A percentile compares a stretch with the other conserved stretches of the same genome.
Conservation (phyloP, 2,797 vertebrate species). For the Pteronotus mesoamericanus region DNA sequence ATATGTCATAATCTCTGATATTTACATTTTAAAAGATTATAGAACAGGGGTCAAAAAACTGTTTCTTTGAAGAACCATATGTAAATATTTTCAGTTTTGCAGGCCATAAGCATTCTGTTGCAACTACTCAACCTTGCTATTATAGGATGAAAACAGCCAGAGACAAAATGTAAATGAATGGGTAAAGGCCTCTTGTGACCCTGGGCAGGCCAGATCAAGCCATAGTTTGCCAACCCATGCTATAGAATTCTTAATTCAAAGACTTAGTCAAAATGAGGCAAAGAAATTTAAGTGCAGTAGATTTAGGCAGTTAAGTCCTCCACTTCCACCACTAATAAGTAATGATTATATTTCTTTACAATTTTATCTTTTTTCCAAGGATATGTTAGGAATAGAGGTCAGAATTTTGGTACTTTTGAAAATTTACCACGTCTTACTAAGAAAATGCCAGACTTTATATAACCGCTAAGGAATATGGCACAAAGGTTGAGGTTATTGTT, state of each 20-base stretch:
- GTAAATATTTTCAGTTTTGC: neutral
- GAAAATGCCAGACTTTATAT: neutral
- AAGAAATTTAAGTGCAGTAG: neutral
- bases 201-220: neutral
- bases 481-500: neutral
- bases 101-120: neutral
- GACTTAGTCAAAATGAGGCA: neutral
- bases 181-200: neutral
- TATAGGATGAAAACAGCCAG: neutral
- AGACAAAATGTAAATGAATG: neutral
- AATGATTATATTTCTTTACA: neutral
- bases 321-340: neutral
- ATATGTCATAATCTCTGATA: neutral
- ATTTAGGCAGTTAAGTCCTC: neutral
- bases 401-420: neutral
- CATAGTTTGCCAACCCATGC: neutral
- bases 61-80: neutral
- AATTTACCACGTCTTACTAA: conserved; percentile 3
- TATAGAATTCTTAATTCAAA: neutral
- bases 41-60: neutral
- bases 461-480: neutral
- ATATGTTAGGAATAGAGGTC: neutral
- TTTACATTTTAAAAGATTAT: conserved; percentile 8
- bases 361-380: neutral
- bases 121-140: neutral